These are phyloP conservation scores for Microctenopoma lineatum DNA, from an alignment of 2,797 vertebrate genomes.

Conservation along the genomic window DNA sequence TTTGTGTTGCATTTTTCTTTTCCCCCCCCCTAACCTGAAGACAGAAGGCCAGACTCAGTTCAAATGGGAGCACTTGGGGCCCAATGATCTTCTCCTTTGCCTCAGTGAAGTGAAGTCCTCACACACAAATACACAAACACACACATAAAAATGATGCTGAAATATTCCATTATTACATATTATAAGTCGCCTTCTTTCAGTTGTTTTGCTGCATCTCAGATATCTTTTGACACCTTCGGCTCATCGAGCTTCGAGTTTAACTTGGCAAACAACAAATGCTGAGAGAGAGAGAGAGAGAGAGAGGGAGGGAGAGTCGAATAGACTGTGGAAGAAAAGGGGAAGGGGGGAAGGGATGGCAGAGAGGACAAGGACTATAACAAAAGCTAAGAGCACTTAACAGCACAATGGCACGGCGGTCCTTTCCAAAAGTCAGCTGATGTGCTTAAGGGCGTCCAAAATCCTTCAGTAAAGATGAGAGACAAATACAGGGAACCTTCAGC, in stretches of 20 bases:
- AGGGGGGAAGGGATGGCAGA: constrained; percentile 62
- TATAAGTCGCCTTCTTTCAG: neutral
- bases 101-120: constrained; percentile 61
- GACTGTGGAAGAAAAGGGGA: constrained; percentile 49
- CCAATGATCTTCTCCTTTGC: constrained; percentile 57
- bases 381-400: constrained; percentile 82
- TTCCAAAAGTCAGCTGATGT: constrained; percentile 80
- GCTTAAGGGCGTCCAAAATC: constrained; percentile 76
- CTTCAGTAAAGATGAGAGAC: constrained; percentile 63
- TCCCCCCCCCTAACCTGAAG: constrained; percentile 77
- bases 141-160: constrained; percentile 42
- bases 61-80: constrained; percentile 79
- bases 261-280: constrained; percentile 51
- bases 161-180: constrained; percentile 2
- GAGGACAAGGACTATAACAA: constrained; percentile 78
- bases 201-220: constrained; percentile 65
- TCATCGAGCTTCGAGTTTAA: constrained; percentile 63
- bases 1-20: constrained; percentile 73
- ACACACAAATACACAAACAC: constrained; percentile 46
- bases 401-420: constrained; percentile 73
- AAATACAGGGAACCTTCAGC: constrained; percentile 58
- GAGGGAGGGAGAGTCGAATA: constrained; percentile 50
- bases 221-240: constrained; percentile 81
- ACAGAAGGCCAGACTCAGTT: constrained; percentile 75
- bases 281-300: constrained; percentile 18